phyloP scores from a whole-genome alignment of 2,888 invertebrate genomes.

The Priocnemis perturbator region DNA sequence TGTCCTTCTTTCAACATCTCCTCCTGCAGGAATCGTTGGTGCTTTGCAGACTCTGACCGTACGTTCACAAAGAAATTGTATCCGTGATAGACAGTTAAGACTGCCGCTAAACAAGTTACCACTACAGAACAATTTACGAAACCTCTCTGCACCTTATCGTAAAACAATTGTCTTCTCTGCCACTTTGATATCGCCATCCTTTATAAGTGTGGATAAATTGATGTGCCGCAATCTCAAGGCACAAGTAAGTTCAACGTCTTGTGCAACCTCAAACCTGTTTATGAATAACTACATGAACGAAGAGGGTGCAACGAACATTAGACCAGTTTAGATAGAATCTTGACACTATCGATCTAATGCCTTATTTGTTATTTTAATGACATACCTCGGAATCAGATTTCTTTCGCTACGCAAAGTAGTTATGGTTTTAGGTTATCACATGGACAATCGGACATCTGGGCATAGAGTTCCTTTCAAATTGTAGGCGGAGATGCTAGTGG shows the following conservation, averaged over 20 bases:
- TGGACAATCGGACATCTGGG: no score
- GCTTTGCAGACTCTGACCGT: constrained; percentile 65
- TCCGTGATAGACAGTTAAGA: constrained; percentile 72
- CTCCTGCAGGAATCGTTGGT: constrained; percentile 70
- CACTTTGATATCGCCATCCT: no score
- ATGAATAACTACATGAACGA: not conserved
- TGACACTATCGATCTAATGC: no score
- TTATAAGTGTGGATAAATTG: not conserved
- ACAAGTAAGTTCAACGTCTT: not conserved
- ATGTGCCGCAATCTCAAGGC: constrained; percentile 12
- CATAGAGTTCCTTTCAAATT: no score
- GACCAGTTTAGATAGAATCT: no score
- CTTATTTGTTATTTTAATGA: no score
- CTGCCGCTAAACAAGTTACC: constrained; percentile 72
- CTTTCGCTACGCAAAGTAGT: no score
- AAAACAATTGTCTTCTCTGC: constrained; percentile 53
- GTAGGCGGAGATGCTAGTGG: no score
- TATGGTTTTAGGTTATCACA: no score
- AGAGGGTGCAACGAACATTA: no score
- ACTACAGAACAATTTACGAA: constrained; percentile 76
- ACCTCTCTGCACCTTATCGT: constrained; percentile 77
- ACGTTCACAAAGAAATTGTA: constrained; percentile 76
- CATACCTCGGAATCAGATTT: no score
- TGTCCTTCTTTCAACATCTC: constrained; percentile 77
- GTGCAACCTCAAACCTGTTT: not conserved